Evolutionary conservation across 1,140 invertebrate species (phyloP).

Genomic region (Scaptomyza montana): DNA sequence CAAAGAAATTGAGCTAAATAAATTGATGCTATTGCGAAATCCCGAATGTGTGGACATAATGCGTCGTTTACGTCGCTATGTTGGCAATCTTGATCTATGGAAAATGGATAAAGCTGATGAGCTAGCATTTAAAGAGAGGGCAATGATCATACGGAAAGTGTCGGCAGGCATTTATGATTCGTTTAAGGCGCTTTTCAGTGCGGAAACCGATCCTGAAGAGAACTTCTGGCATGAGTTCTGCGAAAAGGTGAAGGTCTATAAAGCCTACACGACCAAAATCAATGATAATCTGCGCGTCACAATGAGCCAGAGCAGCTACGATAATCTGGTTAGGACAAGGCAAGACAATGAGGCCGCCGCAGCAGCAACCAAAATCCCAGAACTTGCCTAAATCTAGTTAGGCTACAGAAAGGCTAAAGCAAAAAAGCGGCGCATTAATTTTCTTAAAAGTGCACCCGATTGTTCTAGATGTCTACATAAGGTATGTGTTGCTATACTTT

Average conservation of each 20-base stretch:
- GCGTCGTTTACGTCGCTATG: conserved; percentile 88
- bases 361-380: neutral
- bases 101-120: conserved; percentile 87
- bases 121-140: conserved; percentile 87
- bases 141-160: conserved; percentile 87
- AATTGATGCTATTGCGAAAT: conserved; percentile 93
- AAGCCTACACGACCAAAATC: conserved; percentile 86
- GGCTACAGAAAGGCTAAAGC: neutral
- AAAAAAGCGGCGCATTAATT: neutral
- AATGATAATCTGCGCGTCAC: conserved; percentile 85
- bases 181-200: conserved; percentile 84
- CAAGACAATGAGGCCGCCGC: neutral
- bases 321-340: conserved; percentile 51
- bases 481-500: conserved; percentile 1
- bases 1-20: conserved; percentile 87
- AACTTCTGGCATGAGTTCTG: conserved; percentile 87
- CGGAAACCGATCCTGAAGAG: conserved; percentile 52
- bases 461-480: conserved; percentile 34
- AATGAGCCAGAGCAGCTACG: conserved; percentile 82
- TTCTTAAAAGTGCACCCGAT: neutral
- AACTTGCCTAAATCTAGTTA: conserved; percentile 6
- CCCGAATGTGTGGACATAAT: conserved; percentile 91
- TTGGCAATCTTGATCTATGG: conserved; percentile 90
- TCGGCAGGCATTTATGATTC: conserved; percentile 87
- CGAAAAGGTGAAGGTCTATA: conserved; percentile 85